Conservation (phyloP, 2,113 vertebrate genomes). For the Hydrochoerus hydrochaeris region DNA sequence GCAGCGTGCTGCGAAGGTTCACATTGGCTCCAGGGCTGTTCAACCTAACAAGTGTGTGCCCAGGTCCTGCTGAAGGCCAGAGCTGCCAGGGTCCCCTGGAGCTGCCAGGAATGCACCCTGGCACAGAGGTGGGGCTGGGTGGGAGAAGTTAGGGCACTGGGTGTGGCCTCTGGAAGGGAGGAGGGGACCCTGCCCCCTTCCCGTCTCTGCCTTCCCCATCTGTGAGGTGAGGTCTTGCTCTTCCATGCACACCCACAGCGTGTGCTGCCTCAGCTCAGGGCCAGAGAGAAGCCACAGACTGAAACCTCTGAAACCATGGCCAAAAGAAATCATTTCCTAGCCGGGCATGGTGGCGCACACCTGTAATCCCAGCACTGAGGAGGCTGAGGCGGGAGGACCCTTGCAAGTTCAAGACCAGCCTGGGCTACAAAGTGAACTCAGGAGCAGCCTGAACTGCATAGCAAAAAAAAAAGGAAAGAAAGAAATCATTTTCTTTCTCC, state of each 20-base stretch:
- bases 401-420: too few relatives aligned
- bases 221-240: not conserved
- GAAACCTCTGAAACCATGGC: not conserved
- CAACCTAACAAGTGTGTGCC: not conserved
- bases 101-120: not conserved
- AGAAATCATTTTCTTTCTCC: not conserved
- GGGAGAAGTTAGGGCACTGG: not conserved
- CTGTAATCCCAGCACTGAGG: too few relatives aligned
- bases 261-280: not conserved
- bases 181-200: not conserved
- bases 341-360: too few relatives aligned
- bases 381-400: too few relatives aligned
- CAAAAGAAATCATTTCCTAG: not conserved
- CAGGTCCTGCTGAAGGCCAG: not conserved
- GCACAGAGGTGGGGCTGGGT: too few relatives aligned
- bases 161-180: not conserved
- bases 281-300: not conserved
- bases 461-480: not conserved
- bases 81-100: fast-evolving
- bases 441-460: too few relatives aligned
- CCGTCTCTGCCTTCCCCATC: not conserved
- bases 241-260: fast-evolving
- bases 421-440: too few relatives aligned
- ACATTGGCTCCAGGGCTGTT: not conserved
- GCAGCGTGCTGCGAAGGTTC: not conserved